A percentile compares a stretch with the other conserved stretches of the same genome.
Evolutionary conservation across 1,140 invertebrate genomes (phyloP).

Genomic region (Druon quercuslanigerum): DNA sequence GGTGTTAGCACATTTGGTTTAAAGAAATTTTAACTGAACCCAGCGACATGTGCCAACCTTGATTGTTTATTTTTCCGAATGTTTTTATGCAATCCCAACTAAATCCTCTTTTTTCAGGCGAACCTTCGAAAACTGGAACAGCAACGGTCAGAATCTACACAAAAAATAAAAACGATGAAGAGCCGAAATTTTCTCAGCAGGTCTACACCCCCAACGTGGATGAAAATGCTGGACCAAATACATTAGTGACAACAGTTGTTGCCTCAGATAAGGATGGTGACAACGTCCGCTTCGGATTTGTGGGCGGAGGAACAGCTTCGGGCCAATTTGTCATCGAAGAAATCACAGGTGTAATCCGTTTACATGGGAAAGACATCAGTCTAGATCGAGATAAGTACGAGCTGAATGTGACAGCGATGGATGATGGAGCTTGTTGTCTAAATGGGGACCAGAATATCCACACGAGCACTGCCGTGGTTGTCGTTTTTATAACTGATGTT

Average conservation of each 20-base stretch:
- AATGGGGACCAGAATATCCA: conserved; percentile 90
- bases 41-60: too few species aligned
- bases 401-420: conserved; percentile 94
- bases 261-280: conserved; percentile 97
- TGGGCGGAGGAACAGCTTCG: conserved; percentile 90
- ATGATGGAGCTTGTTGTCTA: conserved; percentile 94
- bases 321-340: conserved; percentile 97
- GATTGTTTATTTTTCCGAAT: too few species aligned
- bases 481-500: conserved; percentile 97
- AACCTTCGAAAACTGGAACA: conserved; percentile 92
- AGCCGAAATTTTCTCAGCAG: conserved; percentile 96
- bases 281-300: conserved; percentile 95
- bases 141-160: conserved; percentile 95
- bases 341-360: conserved; percentile 94
- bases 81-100: not conserved
- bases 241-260: conserved; percentile 94
- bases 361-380: conserved; percentile 89
- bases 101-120: conserved; percentile 74
- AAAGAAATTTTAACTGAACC: too few species aligned
- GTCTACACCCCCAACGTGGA: conserved; percentile 97
- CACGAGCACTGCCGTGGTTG: conserved; percentile 95
- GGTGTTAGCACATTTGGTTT: too few species aligned
- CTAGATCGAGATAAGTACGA: conserved; percentile 94
- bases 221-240: conserved; percentile 95
- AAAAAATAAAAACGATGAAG: conserved; percentile 97